Percentiles rank a stretch among this genome's conserved stretches.
Conservation (phyloP, 2,888 invertebrate species). For the Ashinkailepas kermadecensis region DNA sequence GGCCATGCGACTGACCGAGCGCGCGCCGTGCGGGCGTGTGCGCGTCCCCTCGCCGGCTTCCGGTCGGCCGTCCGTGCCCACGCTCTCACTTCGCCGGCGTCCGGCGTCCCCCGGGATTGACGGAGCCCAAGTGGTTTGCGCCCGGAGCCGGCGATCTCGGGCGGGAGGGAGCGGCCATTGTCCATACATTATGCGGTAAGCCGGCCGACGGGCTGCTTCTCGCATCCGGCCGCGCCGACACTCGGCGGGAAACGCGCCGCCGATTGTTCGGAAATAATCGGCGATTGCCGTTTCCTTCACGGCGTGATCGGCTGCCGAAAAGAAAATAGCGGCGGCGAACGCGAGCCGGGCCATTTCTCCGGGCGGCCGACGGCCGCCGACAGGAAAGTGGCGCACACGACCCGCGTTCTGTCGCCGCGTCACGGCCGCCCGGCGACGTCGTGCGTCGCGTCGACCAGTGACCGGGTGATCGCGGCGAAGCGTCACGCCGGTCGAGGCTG, state of each 20-base stretch:
- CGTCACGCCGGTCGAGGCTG: no score
- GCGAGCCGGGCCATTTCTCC: background rate
- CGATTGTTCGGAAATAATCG: background rate
- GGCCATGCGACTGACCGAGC: no score
- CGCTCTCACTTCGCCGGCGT: no score
- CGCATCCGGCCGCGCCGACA: background rate
- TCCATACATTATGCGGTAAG: background rate
- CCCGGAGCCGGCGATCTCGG: no score
- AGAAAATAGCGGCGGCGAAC: background rate
- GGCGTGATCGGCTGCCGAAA: background rate
- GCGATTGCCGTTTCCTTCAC: background rate
- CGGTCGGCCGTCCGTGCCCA: no score
- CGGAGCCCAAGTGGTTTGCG: no score
- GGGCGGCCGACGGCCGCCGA: background rate
- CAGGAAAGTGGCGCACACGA: background rate
- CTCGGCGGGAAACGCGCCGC: background rate
- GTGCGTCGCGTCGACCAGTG: no score
- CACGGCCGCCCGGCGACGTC: no score
- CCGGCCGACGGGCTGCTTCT: background rate
- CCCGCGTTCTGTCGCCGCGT: background rate
- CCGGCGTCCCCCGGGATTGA: no score
- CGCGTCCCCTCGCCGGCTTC: no score
- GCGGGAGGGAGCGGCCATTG: background rate
- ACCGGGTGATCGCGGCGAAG: no score
- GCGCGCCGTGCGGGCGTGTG: no score